Evolutionary conservation across 2,113 vertebrate species (phyloP).

Genomic region (Trogon surrucura): DNA sequence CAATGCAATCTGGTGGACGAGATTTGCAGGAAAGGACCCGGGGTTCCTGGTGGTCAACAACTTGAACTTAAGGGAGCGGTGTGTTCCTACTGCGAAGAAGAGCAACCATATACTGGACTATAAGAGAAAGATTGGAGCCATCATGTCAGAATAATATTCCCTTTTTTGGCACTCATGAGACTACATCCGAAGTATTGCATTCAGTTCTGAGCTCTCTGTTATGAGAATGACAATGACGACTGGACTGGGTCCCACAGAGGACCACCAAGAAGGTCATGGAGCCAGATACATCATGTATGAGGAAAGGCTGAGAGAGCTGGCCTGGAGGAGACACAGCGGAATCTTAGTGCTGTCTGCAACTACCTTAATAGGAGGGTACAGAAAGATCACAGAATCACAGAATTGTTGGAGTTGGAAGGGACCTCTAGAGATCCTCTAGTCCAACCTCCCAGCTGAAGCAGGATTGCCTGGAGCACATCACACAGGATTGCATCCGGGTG

Average conservation of each 20-base stretch:
- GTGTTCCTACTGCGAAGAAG: neutral
- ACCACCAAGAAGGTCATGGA: neutral
- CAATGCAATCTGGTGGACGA: neutral
- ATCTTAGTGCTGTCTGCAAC: neutral
- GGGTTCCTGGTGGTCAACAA: neutral
- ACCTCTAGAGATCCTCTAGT: too few relatives aligned
- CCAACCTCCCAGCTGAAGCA: too few relatives aligned
- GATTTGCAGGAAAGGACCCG: neutral
- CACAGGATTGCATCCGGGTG: too few relatives aligned
- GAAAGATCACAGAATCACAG: neutral
- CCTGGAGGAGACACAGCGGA: neutral
- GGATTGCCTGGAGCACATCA: too few relatives aligned
- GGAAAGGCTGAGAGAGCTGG: neutral
- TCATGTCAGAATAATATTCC: neutral
- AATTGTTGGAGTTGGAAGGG: too few relatives aligned
- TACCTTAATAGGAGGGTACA: neutral
- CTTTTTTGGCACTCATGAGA: neutral
- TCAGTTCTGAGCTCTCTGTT: neutral
- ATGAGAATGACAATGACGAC: neutral
- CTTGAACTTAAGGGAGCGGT: neutral
- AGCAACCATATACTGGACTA: neutral
- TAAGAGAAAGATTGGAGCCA: neutral
- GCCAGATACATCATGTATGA: neutral
- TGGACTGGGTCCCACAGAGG: fast-evolving
- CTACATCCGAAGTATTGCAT: neutral